Conservation (phyloP, 2,113 vertebrate species). For the Laterallus jamaicensis region DNA sequence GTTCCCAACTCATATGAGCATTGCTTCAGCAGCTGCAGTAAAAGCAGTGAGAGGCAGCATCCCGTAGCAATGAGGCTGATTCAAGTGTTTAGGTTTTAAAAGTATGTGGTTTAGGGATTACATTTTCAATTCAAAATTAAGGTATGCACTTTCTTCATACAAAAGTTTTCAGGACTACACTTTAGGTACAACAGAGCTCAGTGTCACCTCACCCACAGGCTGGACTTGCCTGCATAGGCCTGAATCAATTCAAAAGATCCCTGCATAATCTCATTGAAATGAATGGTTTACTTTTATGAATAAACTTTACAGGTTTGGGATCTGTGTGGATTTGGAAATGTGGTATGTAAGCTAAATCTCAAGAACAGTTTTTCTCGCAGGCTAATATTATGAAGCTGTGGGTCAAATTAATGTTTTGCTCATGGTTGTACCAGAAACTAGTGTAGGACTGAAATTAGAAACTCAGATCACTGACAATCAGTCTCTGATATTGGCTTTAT, state of each 20-base stretch:
- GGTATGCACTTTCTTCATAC: neutral
- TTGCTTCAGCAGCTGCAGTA: constrained; percentile 37
- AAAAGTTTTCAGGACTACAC: neutral
- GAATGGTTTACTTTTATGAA: neutral
- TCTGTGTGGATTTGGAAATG: neutral
- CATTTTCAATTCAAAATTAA: neutral
- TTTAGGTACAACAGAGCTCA: neutral
- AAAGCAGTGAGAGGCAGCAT: constrained; percentile 42
- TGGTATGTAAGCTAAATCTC: neutral
- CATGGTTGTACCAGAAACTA: neutral
- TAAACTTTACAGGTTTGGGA: neutral
- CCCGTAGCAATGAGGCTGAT: constrained; percentile 42
- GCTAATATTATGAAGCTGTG: neutral
- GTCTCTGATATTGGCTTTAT: neutral
- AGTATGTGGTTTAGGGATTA: neutral
- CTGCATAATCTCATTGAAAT: neutral
- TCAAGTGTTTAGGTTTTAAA: neutral
- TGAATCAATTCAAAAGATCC: neutral
- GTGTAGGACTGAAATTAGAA: neutral
- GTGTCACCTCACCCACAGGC: neutral
- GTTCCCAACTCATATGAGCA: neutral
- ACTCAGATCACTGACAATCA: neutral
- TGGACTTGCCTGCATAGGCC: neutral
- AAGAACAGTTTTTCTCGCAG: neutral
- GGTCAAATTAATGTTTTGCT: neutral